phyloP scores from a whole-genome alignment of 2,113 vertebrate genomes.

The Lates calcarifer region DNA sequence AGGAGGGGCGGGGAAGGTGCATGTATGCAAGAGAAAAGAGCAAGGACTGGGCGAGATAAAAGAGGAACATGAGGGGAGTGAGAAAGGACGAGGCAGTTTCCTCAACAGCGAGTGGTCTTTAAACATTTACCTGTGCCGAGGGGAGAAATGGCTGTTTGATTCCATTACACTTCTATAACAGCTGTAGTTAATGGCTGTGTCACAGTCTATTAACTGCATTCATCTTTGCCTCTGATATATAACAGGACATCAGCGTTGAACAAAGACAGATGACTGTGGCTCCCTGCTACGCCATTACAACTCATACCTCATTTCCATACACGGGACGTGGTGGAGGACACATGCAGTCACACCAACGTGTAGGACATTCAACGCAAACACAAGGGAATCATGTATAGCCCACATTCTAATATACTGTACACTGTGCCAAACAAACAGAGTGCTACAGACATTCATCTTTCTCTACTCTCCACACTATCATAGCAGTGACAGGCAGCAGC shows the following conservation, averaged over 20 bases:
- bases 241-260: constrained; percentile 81
- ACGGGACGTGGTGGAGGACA: constrained; percentile 22
- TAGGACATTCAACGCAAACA: constrained; percentile 7
- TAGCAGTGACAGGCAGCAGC: constrained; percentile 51
- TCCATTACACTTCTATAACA: constrained; percentile 87
- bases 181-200: constrained; percentile 87
- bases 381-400: not conserved
- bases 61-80: constrained; percentile 18
- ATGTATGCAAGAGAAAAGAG: constrained; percentile 2
- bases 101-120: constrained; percentile 63
- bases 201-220: constrained; percentile 88
- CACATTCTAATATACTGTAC: constrained; percentile 21
- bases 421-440: constrained; percentile 21
- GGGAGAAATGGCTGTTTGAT: constrained; percentile 82
- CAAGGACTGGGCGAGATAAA: constrained; percentile 10
- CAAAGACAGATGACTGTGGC: constrained; percentile 84
- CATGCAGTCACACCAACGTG: not conserved
- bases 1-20: not conserved
- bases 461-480: constrained; percentile 15
- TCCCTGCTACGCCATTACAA: constrained; percentile 65
- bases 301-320: constrained; percentile 68
- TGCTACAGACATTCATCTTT: constrained; percentile 50
- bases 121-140: constrained; percentile 83
- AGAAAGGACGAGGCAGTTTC: constrained; percentile 38
- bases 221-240: constrained; percentile 86